Evolutionary conservation across 2,797 vertebrate species (phyloP).

Genomic region (Lepilemur septentrionalis): DNA sequence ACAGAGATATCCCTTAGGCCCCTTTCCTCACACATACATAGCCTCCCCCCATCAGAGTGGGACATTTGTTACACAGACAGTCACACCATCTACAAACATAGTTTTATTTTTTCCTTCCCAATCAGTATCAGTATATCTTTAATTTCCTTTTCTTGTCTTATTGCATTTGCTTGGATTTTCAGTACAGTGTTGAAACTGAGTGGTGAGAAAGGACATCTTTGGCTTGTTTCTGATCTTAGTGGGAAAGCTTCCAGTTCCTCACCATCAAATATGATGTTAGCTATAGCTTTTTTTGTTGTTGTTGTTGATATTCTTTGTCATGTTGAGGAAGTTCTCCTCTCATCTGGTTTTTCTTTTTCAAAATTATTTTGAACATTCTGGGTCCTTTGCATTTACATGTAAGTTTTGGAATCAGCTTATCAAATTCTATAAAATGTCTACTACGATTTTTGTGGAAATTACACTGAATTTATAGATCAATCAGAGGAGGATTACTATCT

Average conservation of each 20-base stretch:
- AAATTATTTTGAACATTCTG: not conserved
- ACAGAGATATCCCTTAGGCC: not conserved
- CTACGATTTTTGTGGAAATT: not conserved
- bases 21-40: not conserved
- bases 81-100: not conserved
- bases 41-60: not conserved
- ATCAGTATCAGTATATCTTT: not conserved
- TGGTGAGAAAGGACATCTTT: not conserved
- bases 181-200: not conserved
- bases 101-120: not conserved
- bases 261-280: not conserved
- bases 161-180: not conserved
- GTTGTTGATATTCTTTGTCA: not conserved
- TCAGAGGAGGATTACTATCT: not conserved
- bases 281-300: not conserved
- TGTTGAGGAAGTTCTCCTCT: not conserved
- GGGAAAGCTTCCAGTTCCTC: not conserved
- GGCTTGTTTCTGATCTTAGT: not conserved
- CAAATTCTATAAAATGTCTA: not conserved
- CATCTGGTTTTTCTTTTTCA: not conserved
- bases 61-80: too few species aligned
- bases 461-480: not conserved
- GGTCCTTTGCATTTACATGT: not conserved
- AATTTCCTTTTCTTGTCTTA: not conserved
- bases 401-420: not conserved